Evolutionary conservation across 2,888 invertebrate species (phyloP).

Genomic region (Eucera pruinosa): DNA sequence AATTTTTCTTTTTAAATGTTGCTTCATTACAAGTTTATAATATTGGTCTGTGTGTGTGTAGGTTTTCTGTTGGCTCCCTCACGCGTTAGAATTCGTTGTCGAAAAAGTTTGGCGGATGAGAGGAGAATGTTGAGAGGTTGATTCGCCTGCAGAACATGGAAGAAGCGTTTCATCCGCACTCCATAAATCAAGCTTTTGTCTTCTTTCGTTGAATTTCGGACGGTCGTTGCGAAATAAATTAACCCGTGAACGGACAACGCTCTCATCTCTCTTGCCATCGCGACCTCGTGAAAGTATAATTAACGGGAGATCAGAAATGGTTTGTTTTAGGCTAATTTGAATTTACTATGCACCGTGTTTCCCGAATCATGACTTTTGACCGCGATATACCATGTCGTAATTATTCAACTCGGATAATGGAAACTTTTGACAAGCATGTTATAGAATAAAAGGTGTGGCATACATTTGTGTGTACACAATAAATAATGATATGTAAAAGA

Average conservation of each 20-base stretch:
- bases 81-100: too few species aligned
- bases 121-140: neutral
- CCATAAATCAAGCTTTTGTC: conserved; percentile 24
- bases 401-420: neutral
- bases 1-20: too few species aligned
- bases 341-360: neutral
- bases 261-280: neutral
- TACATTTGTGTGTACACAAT: too few species aligned
- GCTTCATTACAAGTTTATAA: too few species aligned
- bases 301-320: neutral
- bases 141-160: neutral
- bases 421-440: too few species aligned
- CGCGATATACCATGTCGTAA: neutral
- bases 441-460: too few species aligned
- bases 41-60: too few species aligned
- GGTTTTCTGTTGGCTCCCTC: too few species aligned
- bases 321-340: neutral
- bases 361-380: neutral
- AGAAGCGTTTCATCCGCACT: neutral
- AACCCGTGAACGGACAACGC: neutral
- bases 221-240: conserved; percentile 17
- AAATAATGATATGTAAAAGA: too few species aligned
- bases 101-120: neutral
- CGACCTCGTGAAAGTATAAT: neutral
- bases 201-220: neutral